Evolutionary conservation across 2,113 vertebrate species (phyloP).

Genomic region (Tupaia tana): DNA sequence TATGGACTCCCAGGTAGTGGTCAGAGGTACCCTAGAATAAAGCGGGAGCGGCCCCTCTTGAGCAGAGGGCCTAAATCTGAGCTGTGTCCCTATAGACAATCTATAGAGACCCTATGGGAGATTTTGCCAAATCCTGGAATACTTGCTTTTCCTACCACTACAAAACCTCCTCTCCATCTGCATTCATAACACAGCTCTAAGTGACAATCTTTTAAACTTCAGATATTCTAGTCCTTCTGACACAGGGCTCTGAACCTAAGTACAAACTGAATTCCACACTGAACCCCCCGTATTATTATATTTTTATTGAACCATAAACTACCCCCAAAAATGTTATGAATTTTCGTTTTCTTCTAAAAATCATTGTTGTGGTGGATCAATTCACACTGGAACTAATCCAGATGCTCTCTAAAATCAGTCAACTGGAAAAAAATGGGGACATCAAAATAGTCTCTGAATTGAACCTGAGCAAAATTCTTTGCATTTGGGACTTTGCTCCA

Average conservation of each 20-base stretch:
- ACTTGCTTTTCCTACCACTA: background rate
- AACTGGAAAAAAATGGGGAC: slow-evolving; percentile 43
- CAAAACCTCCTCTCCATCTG: background rate
- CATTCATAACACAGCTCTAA: background rate
- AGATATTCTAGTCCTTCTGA: background rate
- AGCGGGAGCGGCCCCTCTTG: background rate
- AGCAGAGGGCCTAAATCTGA: background rate
- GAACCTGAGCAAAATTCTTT: slow-evolving; percentile 31
- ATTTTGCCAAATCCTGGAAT: background rate
- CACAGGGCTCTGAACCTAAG: background rate
- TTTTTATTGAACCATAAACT: slow-evolving; percentile 44
- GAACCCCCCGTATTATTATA: background rate
- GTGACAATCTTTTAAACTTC: background rate
- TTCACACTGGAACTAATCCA: slow-evolving; percentile 59
- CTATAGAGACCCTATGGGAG: background rate
- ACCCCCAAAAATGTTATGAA: background rate
- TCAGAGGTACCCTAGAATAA: background rate
- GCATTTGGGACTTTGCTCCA: background rate
- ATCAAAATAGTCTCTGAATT: slow-evolving; percentile 33
- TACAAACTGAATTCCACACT: slow-evolving; percentile 15
- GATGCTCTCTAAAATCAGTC: slow-evolving; percentile 58
- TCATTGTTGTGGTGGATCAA: slow-evolving; percentile 27
- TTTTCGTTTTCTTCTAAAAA: slow-evolving; percentile 69
- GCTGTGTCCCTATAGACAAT: background rate
- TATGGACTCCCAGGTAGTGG: background rate